Base-by-base conservation (phyloP, 2,113 vertebrate genomes). In the Ciconia boyciana region DNA sequence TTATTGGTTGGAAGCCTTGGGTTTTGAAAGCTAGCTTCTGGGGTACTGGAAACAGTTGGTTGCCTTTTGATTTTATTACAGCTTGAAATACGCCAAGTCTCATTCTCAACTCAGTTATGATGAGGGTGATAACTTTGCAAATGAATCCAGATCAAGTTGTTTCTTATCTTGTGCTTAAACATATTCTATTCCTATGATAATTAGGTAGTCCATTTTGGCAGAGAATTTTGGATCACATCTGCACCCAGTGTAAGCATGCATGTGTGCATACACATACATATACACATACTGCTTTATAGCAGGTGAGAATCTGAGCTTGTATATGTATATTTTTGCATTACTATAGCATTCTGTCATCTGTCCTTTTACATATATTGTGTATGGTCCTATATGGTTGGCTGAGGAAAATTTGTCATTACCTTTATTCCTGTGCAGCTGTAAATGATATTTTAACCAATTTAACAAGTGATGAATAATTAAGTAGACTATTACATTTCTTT, bases 41-140 rank as follows among this genome's bases (percentile, higher is more conserved):
- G 48, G 41, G 71, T 51, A 44, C 34, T 54, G 61, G 14, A 57
- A 87, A 58, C 22, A 78, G 34, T 68, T 83, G 39, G 25, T 81
- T 91, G 48, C 51, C 39, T 94, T 94, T 92, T 77, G 58, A 39
- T 90, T 91, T 93, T 93, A 36, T 93, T 96, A n/a, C 66, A 81
- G 44, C 44, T 92, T 93, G 39, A 96, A 94, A 82, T 75, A 79
- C 60, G 29, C 75, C 70, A 93, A 19, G 60, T 89, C 76, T 93
- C 72, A 66, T 93, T 75, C 82, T 94, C 89, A 90, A 51, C 28
- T 83, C 28, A 39, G 31, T 90, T 87, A 57, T 51, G 51, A 65
- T 52, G 39, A 34, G 29, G 19, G 3, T 79, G 58, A 60, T 92
- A 93, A 61, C 60, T 83, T 75, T 61, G 41, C 16, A 51, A 88